phyloP scores from a whole-genome alignment of 2,888 invertebrate genomes.

The Catocala fraxini region DNA sequence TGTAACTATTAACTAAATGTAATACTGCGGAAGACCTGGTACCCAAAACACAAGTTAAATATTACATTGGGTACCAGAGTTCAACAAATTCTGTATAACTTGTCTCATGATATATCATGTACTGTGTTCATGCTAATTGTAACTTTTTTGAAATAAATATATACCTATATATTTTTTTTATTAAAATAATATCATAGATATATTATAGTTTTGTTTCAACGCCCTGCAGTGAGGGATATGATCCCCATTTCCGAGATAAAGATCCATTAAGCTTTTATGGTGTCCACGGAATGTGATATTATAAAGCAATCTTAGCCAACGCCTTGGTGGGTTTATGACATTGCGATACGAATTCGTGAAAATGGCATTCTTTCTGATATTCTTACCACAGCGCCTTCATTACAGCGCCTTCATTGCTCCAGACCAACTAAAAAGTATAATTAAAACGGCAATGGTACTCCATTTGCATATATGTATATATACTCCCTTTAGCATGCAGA shows the following conservation, averaged over 20 bases:
- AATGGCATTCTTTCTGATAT: background rate
- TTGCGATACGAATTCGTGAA: background rate
- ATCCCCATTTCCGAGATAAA: slow-evolving; percentile 16
- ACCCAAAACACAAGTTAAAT: no score
- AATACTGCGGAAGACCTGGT: no score
- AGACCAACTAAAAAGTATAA: slow-evolving; percentile 17
- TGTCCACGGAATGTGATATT: background rate
- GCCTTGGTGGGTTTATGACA: background rate
- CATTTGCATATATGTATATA: slow-evolving; percentile 41
- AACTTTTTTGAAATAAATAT: no score
- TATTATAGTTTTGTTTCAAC: no score
- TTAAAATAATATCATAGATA: no score
- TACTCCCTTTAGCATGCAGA: slow-evolving; percentile 42
- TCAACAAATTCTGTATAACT: no score
- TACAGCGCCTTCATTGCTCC: slow-evolving; percentile 10
- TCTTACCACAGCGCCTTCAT: slow-evolving; percentile 4
- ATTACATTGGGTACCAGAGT: no score
- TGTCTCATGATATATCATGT: no score
- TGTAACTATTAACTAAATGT: no score
- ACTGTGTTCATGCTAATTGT: no score
- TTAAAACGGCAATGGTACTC: slow-evolving; percentile 35
- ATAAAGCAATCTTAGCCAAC: background rate
- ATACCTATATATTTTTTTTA: no score
- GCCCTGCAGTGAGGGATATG: no score
- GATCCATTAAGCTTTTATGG: slow-evolving; percentile 1